Conservation (phyloP, 2,113 vertebrate genomes). For the Tamias sibiricus region DNA sequence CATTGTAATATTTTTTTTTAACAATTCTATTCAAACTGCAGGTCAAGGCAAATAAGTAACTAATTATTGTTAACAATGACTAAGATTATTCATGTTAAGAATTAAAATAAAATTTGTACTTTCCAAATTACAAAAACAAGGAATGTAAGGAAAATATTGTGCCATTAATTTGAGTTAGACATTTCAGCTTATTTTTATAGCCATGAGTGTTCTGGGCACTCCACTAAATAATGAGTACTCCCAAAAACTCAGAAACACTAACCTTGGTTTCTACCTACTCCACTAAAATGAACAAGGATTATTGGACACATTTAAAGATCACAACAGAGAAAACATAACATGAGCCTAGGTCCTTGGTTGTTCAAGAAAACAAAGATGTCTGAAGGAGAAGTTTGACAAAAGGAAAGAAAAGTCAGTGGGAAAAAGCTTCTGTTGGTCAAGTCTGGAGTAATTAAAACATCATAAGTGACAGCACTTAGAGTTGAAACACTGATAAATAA, state of each 20-base stretch:
- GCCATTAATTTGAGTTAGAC: background rate
- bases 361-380: background rate
- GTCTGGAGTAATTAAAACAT: background rate
- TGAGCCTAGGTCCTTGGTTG: background rate
- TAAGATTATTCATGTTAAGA: background rate
- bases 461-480: background rate
- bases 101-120: no score
- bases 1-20: background rate
- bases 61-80: background rate
- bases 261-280: background rate
- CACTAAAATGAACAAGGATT: background rate
- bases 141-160: background rate
- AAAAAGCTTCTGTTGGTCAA: background rate
- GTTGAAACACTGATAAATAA: background rate
- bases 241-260: background rate
- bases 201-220: background rate
- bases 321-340: background rate
- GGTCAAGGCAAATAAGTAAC: background rate
- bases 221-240: background rate
- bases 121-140: conserved; percentile 4
- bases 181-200: background rate
- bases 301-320: background rate
- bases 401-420: background rate
- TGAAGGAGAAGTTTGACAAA: background rate
- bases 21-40: background rate